Conservation (phyloP, 2,888 invertebrate species). For the Perizoma flavofasciatum region DNA sequence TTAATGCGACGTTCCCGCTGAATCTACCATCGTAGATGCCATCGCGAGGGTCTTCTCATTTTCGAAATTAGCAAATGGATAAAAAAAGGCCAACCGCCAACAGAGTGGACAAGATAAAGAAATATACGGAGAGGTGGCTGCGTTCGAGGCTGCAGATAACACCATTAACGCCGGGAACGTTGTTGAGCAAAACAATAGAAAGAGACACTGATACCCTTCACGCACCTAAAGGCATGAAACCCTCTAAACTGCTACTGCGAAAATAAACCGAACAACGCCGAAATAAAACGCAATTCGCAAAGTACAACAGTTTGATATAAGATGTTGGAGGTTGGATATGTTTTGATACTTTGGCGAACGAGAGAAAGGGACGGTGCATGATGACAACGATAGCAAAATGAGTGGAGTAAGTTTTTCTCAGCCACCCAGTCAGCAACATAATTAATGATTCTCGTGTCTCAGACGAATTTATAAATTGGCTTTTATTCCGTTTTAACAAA, state of each 20-base stretch:
- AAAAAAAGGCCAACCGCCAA: conserved; percentile 77
- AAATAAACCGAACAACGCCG: conserved; percentile 27
- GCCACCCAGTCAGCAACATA: conserved; percentile 84
- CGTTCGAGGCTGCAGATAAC: conserved; percentile 80
- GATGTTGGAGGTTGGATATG: conserved; percentile 23
- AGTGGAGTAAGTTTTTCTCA: conserved; percentile 83
- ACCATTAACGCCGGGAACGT: conserved; percentile 81
- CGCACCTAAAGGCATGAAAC: conserved; percentile 39
- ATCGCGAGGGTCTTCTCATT: conserved; percentile 79
- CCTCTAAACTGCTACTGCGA: conserved; percentile 24
- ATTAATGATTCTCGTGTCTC: conserved; percentile 81
- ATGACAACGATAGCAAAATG: conserved; percentile 80
- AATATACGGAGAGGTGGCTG: conserved; percentile 83
- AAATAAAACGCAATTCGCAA: conserved; percentile 31
- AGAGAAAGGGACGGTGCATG: conserved; percentile 68
- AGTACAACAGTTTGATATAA: conserved; percentile 22
- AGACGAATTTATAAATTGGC: conserved; percentile 83
- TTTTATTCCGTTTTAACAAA: conserved; percentile 77
- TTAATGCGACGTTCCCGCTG: conserved; percentile 71
- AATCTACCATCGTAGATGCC: conserved; percentile 80
- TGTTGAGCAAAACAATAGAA: conserved; percentile 73
- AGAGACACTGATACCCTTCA: conserved; percentile 56
- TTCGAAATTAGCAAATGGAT: conserved; percentile 83
- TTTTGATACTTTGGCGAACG: conserved; percentile 44
- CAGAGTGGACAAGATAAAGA: conserved; percentile 82